Evolutionary conservation across 2,888 invertebrate species (phyloP), one percentile per base, ranked within the genome.

Genomic region (Penaeus monodon): DNA sequence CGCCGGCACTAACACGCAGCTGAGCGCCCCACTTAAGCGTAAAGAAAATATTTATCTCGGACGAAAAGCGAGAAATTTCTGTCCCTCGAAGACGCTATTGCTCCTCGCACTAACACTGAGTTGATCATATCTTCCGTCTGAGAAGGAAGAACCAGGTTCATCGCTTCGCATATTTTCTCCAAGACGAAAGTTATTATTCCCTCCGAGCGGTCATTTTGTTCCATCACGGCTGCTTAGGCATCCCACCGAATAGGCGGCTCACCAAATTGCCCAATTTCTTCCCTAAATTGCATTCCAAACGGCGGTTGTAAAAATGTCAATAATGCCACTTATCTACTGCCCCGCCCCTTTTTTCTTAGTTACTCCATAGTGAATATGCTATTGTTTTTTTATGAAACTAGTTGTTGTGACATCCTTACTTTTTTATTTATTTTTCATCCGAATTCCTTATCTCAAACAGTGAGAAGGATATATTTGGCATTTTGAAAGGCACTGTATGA

Each of bases 271-370:
- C 80, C 80, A 80, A 79, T 85, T 85, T 74, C 85, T 85, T 57
- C 76, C 85, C 80, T 70, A 85, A 85, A 85, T 85, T 74, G 85
- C 85, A 85, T 85, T 85, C 85, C 85, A 80, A 85, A 85, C 80
- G 70, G 70, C 80, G 85, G 85, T 64, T 63, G 80, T 79, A 85
- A 85, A 85, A 85, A 85, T 80, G 85, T 79, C 85, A 85, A 85
- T 85, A 85, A 85, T 66, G 73, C 73, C 80, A 85, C 85, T 85
- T 85, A 85, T 85, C 80, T 80, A 79, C 74, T 65, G 78, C 78
- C 78, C 78, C 77, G 78, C 84, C 77, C 65, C 49, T 44, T 84
- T n/a, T n/a, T 14, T 8, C 27, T 29, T 57, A 29, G 84, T 70
- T 84, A 73, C 84, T 24, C 33, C 33, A 7, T 79, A 66, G 63